Conservation (phyloP, 2,797 vertebrate genomes). For the Poeciliopsis gracilis region DNA sequence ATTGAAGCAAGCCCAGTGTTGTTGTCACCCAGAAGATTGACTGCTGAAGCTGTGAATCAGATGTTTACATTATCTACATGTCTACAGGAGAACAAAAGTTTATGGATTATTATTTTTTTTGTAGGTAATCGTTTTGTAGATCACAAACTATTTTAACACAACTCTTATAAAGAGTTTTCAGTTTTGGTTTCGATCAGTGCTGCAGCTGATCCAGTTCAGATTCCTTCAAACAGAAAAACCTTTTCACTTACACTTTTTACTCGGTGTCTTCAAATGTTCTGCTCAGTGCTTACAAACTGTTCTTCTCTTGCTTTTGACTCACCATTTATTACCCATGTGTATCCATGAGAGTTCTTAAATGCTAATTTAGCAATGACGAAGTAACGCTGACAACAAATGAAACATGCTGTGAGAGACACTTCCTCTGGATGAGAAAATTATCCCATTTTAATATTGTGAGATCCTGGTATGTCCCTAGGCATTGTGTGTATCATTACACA, state of each 20-base stretch:
- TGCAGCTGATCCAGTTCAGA: background rate
- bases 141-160: background rate
- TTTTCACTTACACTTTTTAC: background rate
- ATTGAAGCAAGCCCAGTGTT: too few relatives aligned
- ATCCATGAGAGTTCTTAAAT: background rate
- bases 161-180: background rate
- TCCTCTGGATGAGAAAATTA: background rate
- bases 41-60: background rate
- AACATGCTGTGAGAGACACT: background rate
- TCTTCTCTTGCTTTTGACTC: background rate
- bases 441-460: background rate
- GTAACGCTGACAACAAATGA: background rate
- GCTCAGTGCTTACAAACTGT: background rate
- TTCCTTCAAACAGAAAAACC: background rate
- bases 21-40: background rate
- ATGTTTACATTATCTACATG: background rate
- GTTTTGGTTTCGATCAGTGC: background rate
- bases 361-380: background rate
- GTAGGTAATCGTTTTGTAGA: background rate
- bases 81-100: background rate
- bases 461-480: background rate
- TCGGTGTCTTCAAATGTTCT: background rate
- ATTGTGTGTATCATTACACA: background rate
- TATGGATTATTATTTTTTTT: background rate
- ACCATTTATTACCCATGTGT: background rate